phyloP scores from a whole-genome alignment of 2,888 invertebrate species.

The Trichogramma dendrolimi region DNA sequence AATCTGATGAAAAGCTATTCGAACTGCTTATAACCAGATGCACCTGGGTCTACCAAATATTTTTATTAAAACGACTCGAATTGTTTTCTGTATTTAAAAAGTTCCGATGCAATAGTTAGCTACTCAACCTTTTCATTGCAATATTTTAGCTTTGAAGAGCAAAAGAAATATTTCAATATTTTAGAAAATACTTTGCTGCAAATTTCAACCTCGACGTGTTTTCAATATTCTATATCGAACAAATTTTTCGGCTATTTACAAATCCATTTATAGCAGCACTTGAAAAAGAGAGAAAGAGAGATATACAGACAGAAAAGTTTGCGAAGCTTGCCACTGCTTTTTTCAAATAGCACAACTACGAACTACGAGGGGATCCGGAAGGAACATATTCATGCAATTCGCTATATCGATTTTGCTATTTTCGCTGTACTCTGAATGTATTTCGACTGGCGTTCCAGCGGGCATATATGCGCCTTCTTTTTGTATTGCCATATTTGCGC shows the following conservation, averaged over 20 bases:
- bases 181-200: no score
- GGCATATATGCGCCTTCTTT: not conserved
- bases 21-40: no score
- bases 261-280: slow-evolving; percentile 15
- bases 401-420: slow-evolving; percentile 5
- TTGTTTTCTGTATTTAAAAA: no score
- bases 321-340: not conserved
- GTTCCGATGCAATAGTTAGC: no score
- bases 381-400: slow-evolving; percentile 1
- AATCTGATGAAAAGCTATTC: not conserved
- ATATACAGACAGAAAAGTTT: not conserved
- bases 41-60: slow-evolving; percentile 28
- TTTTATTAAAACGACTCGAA: no score
- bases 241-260: no score
- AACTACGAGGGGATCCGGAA: not conserved
- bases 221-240: no score
- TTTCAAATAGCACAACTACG: not conserved
- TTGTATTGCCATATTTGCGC: not conserved
- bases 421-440: slow-evolving; percentile 2
- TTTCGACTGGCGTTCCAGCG: not conserved
- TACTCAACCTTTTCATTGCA: no score
- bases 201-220: no score
- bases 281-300: slow-evolving; percentile 29
- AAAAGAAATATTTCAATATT: no score
- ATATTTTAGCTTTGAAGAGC: no score